A percentile compares a stretch with the other conserved stretches of the same genome.
Conservation (phyloP, 2,888 invertebrate species). For the Leptinotarsa haldemani region DNA sequence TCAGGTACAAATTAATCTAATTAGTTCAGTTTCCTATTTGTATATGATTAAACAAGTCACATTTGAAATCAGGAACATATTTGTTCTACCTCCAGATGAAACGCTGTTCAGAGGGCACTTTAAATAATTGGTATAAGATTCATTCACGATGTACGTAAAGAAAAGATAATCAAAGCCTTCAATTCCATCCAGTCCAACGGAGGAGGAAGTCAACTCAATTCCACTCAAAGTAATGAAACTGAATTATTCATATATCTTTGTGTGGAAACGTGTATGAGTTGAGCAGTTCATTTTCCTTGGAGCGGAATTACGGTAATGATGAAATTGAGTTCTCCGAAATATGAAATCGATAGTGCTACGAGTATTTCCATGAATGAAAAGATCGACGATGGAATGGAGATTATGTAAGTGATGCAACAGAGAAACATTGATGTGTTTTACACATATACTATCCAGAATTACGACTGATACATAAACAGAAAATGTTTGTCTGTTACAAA, state of each 20-base stretch:
- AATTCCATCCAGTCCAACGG: neutral
- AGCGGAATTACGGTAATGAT: neutral
- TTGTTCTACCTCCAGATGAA: neutral
- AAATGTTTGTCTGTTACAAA: no score
- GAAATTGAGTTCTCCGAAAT: no score
- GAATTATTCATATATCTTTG: neutral
- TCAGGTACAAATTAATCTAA: no score
- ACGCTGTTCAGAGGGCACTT: neutral
- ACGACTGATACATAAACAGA: no score
- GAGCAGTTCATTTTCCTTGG: neutral
- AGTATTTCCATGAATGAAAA: no score
- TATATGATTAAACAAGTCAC: no score
- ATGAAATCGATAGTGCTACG: no score
- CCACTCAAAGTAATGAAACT: neutral
- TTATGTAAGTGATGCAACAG: no score
- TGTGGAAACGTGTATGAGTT: neutral
- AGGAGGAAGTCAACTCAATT: neutral
- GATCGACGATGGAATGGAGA: no score
- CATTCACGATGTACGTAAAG: neutral
- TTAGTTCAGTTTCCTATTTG: no score
- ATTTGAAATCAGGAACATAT: neutral
- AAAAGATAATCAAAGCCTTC: neutral
- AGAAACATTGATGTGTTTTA: no score
- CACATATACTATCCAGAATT: no score
- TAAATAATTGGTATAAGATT: neutral